Percentiles rank a stretch among this genome's conserved stretches.
phyloP scores from a whole-genome alignment of 2,113 vertebrate genomes.

The Thamnophis sirtalis region DNA sequence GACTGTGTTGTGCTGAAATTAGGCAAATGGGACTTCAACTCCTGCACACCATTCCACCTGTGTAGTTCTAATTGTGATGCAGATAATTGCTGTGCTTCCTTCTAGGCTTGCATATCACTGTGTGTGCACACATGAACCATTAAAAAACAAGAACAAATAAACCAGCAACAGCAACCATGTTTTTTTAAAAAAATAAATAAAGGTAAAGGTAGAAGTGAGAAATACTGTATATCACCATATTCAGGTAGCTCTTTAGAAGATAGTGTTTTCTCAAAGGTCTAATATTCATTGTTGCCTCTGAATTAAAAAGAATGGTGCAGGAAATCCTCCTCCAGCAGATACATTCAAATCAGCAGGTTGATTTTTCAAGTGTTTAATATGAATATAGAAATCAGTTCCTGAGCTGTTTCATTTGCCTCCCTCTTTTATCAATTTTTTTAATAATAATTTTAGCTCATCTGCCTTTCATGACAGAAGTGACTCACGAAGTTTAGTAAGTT shows the following conservation, averaged over 20 bases:
- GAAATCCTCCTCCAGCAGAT: background rate
- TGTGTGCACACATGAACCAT: background rate
- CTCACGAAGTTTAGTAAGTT: background rate
- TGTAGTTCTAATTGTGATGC: background rate
- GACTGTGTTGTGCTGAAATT: conserved; percentile 7
- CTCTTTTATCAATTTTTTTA: background rate
- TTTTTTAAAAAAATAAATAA: background rate
- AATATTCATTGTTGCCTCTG: background rate
- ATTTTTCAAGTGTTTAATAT: background rate
- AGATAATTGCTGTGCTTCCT: background rate
- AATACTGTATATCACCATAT: background rate
- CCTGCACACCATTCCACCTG: conserved; percentile 1
- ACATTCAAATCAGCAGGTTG: background rate
- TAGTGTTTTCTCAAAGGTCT: background rate
- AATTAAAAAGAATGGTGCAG: background rate
- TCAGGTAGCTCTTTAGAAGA: background rate
- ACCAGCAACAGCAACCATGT: background rate
- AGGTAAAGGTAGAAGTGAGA: background rate
- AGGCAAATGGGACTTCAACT: conserved; percentile 25
- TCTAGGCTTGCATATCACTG: background rate
- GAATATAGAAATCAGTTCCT: background rate
- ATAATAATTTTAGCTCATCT: background rate
- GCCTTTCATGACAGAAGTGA: background rate
- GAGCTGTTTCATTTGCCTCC: background rate
- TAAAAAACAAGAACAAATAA: background rate